These are phyloP conservation scores for Phragmatobia fuliginosa DNA, from an alignment of 2,888 invertebrate species.

Conservation along the genomic window DNA sequence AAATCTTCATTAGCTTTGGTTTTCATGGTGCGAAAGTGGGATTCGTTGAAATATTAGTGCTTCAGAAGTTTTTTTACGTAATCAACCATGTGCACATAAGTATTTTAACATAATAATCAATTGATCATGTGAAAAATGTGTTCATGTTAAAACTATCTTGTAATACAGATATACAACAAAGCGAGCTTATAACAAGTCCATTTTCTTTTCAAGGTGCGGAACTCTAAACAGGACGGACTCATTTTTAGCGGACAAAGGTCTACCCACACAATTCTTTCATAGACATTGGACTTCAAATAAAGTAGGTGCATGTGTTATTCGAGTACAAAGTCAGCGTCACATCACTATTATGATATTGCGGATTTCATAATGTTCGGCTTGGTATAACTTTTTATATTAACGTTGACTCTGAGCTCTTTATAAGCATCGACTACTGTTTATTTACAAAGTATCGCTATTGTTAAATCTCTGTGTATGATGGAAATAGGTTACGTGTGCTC, in stretches of 20 bases:
- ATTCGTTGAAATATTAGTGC: too few species aligned
- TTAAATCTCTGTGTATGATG: neutral
- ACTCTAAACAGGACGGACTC: neutral
- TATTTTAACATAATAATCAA: too few species aligned
- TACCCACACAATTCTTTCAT: neutral
- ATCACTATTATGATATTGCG: constrained; percentile 42
- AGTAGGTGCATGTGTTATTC: neutral
- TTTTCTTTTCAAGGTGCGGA: neutral
- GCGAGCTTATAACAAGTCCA: neutral
- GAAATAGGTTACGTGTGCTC: neutral
- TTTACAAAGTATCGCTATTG: constrained; percentile 1
- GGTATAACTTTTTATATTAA: constrained; percentile 14
- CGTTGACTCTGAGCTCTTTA: constrained; percentile 22
- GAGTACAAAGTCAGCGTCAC: constrained; percentile 9
- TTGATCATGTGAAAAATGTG: too few species aligned
- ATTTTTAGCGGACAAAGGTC: neutral
- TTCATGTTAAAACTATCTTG: too few species aligned
- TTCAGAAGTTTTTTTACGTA: too few species aligned
- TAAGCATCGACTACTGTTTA: constrained; percentile 30
- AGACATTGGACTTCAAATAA: neutral
- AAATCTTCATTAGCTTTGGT: too few species aligned
- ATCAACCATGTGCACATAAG: too few species aligned
- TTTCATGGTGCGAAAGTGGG: too few species aligned
- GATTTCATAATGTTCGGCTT: constrained; percentile 53
- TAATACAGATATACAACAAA: neutral